Evolutionary conservation across 30 jellyfish, hydroid and myxozoan genomes (phyloP), one percentile per base, ranked within the genome.

Genomic region (Catostylus mosaicus): DNA sequence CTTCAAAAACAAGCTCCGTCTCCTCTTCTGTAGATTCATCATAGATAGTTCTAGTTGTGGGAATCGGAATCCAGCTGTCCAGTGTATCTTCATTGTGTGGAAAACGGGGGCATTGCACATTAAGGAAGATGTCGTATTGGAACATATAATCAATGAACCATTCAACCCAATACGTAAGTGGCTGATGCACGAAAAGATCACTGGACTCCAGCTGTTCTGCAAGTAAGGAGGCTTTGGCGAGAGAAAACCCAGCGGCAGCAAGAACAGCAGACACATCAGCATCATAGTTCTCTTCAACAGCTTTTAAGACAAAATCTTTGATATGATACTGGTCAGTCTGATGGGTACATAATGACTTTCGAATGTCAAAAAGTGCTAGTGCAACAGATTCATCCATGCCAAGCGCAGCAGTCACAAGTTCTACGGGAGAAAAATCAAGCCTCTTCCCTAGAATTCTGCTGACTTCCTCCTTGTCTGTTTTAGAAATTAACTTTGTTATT

Each of bases 71-170:
- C 75, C 75, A 62, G 6, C 8, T 34, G 48, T 62, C 27, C 46
- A 62, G 45, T 4, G 6, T 30, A 7, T 24, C 45, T 62, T 30
- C 50, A 22, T 62, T 34, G 48, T 62, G 45, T 9, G 75, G 75
- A n/a, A 62, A 62, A 27, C 23, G 22, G 22, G 46, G 0, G 29
- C 29, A 30, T 27, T 34, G 20, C 3, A 24, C 29, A 30, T 30
- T 34, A 26, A 62, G 45, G 48, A 62, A 62, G 45, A 62, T 62
- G 27, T 62, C 45, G 27, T 62, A 24, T n/a, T 62, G 16, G 29
- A 62, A 62, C 75, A 62, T 62, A 43, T 6, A 62, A n/a, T 62
- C 75, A 27, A 62, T 38, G 23, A 19, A 26, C 50, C 50, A 30
- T 19, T 62, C 75, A 6, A 62, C 45, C 75, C 75, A 62, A 24